Evolutionary conservation across 1,140 invertebrate genomes (phyloP).

Genomic region (Sipha flava): DNA sequence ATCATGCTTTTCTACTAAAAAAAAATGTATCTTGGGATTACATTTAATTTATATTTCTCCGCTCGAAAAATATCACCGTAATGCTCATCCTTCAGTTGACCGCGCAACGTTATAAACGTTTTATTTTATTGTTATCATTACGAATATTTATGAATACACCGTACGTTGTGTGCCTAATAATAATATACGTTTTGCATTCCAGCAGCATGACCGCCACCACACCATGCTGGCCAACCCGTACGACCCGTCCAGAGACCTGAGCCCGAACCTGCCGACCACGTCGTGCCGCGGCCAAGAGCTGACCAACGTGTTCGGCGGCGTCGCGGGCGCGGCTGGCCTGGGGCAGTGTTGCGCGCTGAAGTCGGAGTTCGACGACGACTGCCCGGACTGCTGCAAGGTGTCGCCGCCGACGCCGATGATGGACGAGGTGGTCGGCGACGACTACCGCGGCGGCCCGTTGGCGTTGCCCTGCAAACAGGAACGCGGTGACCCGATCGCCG

Average conservation of each 20-base stretch:
- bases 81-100: too few relatives aligned
- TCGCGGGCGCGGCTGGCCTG: conserved; percentile 34
- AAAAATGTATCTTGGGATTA: too few relatives aligned
- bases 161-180: too few relatives aligned
- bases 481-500: background rate
- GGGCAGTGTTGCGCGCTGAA: conserved; percentile 47
- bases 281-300: conserved; percentile 50
- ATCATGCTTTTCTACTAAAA: too few relatives aligned
- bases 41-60: too few relatives aligned
- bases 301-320: conserved; percentile 36
- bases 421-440: conserved; percentile 47
- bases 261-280: conserved; percentile 57
- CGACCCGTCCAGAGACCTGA: conserved; percentile 60
- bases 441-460: conserved; percentile 42
- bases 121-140: too few relatives aligned
- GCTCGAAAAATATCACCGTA: too few relatives aligned
- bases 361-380: conserved; percentile 44
- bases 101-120: too few relatives aligned
- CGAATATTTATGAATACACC: too few relatives aligned
- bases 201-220: conserved; percentile 45
- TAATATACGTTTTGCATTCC: conserved; percentile 45
- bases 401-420: background rate
- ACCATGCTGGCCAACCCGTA: conserved; percentile 50
- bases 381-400: conserved; percentile 32
- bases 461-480: conserved; percentile 39